Evolutionary conservation across 2,888 invertebrate genomes (phyloP).

Genomic region (Oligia strigilis): DNA sequence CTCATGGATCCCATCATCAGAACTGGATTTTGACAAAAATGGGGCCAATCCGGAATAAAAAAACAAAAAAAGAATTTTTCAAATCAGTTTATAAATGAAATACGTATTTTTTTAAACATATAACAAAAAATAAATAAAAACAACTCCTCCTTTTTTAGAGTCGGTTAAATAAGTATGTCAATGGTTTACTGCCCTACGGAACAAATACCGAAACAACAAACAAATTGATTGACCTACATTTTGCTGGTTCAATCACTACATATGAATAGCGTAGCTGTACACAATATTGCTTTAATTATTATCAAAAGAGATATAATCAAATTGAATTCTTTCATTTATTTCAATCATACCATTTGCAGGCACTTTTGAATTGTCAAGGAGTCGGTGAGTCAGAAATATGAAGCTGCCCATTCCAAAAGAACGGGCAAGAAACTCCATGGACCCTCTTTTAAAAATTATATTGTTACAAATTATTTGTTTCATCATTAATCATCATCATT

Average conservation of each 20-base stretch:
- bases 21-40: too few species aligned
- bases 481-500: background rate
- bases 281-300: slow-evolving; percentile 32
- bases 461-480: too few species aligned
- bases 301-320: slow-evolving; percentile 7
- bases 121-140: too few species aligned
- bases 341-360: background rate
- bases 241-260: slow-evolving; percentile 21
- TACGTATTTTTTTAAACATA: too few species aligned
- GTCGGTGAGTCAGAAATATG: background rate
- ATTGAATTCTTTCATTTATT: background rate
- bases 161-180: background rate
- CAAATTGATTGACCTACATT: slow-evolving; percentile 45
- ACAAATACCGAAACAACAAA: slow-evolving; percentile 30
- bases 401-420: background rate
- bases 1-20: too few species aligned
- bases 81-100: too few species aligned
- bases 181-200: background rate
- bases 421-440: background rate
- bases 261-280: slow-evolving; percentile 4
- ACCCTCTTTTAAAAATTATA: too few species aligned
- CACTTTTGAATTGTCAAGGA: background rate
- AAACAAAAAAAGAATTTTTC: too few species aligned
- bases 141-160: too few species aligned
- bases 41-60: too few species aligned